These are phyloP conservation scores for Ophiodon elongatus DNA, from an alignment of 2,113 vertebrate genomes.

Conservation along the genomic window DNA sequence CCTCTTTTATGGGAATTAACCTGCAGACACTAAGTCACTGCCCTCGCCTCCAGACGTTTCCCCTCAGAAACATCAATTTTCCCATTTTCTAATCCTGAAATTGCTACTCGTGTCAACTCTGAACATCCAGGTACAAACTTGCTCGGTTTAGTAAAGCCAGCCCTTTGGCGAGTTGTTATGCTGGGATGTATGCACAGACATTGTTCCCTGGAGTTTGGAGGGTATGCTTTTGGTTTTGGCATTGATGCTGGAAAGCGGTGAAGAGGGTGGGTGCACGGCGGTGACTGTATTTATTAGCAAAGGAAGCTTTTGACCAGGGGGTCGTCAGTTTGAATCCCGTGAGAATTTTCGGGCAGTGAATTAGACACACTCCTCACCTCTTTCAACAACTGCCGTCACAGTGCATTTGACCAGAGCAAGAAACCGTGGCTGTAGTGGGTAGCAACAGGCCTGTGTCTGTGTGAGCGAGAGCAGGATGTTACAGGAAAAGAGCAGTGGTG, in stretches of 20 bases:
- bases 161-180: constrained; percentile 44
- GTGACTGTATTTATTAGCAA: constrained; percentile 5
- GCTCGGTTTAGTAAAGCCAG: constrained; percentile 44
- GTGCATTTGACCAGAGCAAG: constrained; percentile 5
- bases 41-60: constrained; percentile 44
- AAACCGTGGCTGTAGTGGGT: not conserved
- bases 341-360: not conserved
- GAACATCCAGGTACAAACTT: constrained; percentile 65
- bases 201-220: constrained; percentile 19
- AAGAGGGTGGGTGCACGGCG: not conserved
- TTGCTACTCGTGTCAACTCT: constrained; percentile 60
- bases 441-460: constrained; percentile 24
- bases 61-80: constrained; percentile 63
- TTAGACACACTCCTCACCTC: not conserved
- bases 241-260: constrained; percentile 5
- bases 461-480: constrained; percentile 42
- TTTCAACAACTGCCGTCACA: not conserved
- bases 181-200: constrained; percentile 25
- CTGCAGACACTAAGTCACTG: constrained; percentile 60
- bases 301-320: constrained; percentile 10
- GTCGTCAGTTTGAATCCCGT: constrained; percentile 6
- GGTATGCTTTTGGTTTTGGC: constrained; percentile 13
- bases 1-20: constrained; percentile 53
- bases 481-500: constrained; percentile 56
- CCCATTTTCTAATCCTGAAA: constrained; percentile 72